These are phyloP conservation scores for Phthorimaea operculella DNA, from an alignment of 1,140 invertebrate species.

Conservation along the genomic window DNA sequence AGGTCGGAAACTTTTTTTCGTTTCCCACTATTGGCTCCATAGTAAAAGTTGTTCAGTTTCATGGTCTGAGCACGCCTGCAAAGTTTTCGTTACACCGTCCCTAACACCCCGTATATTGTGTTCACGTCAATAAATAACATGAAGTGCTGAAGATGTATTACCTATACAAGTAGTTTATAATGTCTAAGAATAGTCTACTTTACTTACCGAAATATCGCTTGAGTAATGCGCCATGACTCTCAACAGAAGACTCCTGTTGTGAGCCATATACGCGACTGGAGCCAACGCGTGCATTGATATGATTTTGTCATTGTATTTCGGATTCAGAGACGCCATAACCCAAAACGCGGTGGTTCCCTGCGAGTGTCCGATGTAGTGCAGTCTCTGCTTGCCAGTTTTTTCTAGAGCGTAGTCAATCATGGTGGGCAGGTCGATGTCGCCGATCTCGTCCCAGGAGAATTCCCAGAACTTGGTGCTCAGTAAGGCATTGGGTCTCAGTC, in stretches of 20 bases:
- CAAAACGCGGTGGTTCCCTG: slow-evolving; percentile 78
- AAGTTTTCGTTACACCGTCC: too few species aligned
- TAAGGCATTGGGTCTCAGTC: slow-evolving; percentile 66
- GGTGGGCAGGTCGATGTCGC: slow-evolving; percentile 78
- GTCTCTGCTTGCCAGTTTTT: slow-evolving; percentile 68
- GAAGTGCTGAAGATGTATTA: not conserved
- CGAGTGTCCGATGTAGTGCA: slow-evolving; percentile 78
- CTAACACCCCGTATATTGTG: too few species aligned
- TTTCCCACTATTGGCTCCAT: too few species aligned
- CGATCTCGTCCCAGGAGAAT: slow-evolving; percentile 86
- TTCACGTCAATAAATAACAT: not conserved
- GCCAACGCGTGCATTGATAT: slow-evolving; percentile 74
- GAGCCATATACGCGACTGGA: slow-evolving; percentile 72
- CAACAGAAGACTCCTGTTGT: slow-evolving; percentile 68
- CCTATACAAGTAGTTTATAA: not conserved
- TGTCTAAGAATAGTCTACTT: not conserved
- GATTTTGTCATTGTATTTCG: slow-evolving; percentile 76
- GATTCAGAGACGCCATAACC: slow-evolving; percentile 70
- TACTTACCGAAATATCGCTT: slow-evolving; percentile 47
- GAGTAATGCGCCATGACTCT: slow-evolving; percentile 44
- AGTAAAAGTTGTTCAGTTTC: too few species aligned
- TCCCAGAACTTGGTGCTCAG: slow-evolving; percentile 75
- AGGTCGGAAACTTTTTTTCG: too few species aligned
- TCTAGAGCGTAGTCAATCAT: slow-evolving; percentile 78
- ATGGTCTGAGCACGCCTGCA: too few species aligned